These are phyloP conservation scores for Aromia moschata DNA, from an alignment of 2,888 invertebrate species.

Conservation along the genomic window DNA sequence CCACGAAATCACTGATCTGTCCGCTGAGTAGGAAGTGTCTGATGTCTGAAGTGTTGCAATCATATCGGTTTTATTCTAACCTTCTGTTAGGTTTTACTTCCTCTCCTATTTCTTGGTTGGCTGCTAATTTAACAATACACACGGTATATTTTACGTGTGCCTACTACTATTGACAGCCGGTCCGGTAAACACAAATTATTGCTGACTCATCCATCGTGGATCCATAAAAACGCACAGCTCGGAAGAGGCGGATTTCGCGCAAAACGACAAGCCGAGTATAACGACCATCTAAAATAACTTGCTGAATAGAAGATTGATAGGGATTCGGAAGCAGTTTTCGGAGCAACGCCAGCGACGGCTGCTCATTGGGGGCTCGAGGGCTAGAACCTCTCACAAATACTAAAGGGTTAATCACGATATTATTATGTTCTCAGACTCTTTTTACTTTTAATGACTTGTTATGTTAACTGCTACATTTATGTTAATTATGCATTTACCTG, in stretches of 20 bases:
- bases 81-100: too few relatives aligned
- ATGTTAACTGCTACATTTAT: background rate
- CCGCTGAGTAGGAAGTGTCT: too few relatives aligned
- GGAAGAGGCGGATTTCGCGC: background rate
- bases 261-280: background rate
- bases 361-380: background rate
- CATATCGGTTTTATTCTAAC: too few relatives aligned
- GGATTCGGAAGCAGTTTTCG: background rate
- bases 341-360: background rate
- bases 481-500: background rate
- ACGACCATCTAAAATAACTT: background rate
- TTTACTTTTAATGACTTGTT: background rate
- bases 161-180: too few relatives aligned
- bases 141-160: too few relatives aligned
- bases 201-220: background rate
- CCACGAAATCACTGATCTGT: too few relatives aligned
- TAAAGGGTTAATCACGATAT: too few relatives aligned
- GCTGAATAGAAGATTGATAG: slow-evolving; percentile 1
- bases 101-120: too few relatives aligned
- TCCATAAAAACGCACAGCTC: background rate
- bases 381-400: background rate
- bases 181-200: background rate
- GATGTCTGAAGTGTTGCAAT: too few relatives aligned
- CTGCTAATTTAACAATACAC: too few relatives aligned
- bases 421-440: too few relatives aligned